These are phyloP conservation scores for Lepisosteus oculatus DNA, from an alignment of 2,113 vertebrate genomes.

Conservation along the genomic window DNA sequence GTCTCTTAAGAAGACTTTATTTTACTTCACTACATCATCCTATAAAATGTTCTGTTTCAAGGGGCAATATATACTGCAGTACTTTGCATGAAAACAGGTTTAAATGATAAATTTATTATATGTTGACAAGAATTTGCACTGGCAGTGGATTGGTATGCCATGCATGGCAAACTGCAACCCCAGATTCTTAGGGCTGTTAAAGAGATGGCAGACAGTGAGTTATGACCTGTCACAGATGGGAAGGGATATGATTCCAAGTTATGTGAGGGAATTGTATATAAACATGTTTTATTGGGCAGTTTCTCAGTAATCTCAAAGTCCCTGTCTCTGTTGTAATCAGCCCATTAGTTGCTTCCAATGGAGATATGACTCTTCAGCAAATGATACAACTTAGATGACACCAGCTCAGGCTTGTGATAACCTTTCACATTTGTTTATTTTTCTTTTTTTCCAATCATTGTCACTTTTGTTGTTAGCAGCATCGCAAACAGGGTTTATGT, in stretches of 20 bases:
- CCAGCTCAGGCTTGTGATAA: neutral
- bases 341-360: neutral
- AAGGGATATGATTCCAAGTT: conserved; percentile 10
- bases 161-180: neutral
- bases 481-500: no score
- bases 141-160: conserved; percentile 11
- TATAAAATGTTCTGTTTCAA: no score
- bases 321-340: neutral
- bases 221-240: conserved; percentile 7
- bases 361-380: neutral
- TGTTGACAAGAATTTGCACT: conserved; percentile 14
- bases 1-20: no score
- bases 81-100: no score
- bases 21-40: no score
- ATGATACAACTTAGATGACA: neutral
- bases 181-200: conserved; percentile 10
- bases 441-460: neutral
- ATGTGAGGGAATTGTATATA: neutral
- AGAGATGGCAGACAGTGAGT: conserved; percentile 7
- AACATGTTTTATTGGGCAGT: conserved; percentile 3
- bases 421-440: no score
- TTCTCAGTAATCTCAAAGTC: neutral
- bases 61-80: no score
- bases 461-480: neutral
- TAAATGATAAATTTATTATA: conserved; percentile 9